Percentiles rank a stretch among this genome's conserved stretches.
These are phyloP conservation scores for Odontamblyopus lacepedii DNA, from an alignment of 2,797 vertebrate genomes.

Conservation along the genomic window DNA sequence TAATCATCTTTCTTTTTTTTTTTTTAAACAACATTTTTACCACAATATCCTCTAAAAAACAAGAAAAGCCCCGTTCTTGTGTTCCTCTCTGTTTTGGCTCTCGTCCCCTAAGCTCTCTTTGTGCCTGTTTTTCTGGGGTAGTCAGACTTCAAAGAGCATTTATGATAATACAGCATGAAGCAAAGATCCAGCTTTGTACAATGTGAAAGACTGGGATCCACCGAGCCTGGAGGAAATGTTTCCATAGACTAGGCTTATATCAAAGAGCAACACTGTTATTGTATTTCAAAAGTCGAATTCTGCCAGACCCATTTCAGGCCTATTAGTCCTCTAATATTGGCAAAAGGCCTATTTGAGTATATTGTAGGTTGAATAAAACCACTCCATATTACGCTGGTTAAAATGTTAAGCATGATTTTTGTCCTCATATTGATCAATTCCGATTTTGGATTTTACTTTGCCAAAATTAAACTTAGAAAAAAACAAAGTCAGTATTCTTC, in stretches of 20 bases:
- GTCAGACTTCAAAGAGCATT: slow-evolving; percentile 61
- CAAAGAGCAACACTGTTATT: not conserved
- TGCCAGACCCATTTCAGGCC: not conserved
- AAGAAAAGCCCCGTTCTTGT: slow-evolving; percentile 51
- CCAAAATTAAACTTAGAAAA: no score
- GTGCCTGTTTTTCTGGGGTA: slow-evolving; percentile 60
- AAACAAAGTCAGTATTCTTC: no score
- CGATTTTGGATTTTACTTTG: no score
- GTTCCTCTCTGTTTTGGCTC: slow-evolving; percentile 40
- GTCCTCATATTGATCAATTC: no score
- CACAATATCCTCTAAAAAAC: slow-evolving; percentile 4
- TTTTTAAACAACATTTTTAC: not conserved
- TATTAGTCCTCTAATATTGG: no score
- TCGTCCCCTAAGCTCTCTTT: slow-evolving; percentile 25
- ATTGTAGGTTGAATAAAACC: not conserved
- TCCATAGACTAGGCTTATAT: not conserved
- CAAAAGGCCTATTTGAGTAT: not conserved
- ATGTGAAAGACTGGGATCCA: not conserved
- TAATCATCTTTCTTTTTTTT: no score
- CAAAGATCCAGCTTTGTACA: slow-evolving; percentile 36
- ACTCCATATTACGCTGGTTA: not conserved
- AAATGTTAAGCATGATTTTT: no score
- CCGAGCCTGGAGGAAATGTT: slow-evolving; percentile 21
- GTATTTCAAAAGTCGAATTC: not conserved
- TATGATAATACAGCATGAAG: slow-evolving; percentile 55